Evolutionary conservation across 2,113 vertebrate species (phyloP), one percentile per base, ranked within the genome.

Genomic region (Anguilla japonica): DNA sequence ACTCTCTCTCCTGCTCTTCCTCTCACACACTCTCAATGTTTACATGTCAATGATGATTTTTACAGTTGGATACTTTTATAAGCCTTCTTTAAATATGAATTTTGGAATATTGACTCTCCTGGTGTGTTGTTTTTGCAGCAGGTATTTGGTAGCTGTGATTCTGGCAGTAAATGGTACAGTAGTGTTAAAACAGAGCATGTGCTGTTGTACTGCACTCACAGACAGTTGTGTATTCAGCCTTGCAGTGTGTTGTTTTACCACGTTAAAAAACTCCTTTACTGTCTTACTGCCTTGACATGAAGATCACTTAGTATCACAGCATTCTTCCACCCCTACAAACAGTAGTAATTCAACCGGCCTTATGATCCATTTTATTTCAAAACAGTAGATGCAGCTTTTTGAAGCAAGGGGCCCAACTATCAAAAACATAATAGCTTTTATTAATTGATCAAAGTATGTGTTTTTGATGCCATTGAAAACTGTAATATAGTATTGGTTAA

Each of bases 21-120:
- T 90, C 41, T 84, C 75, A 87, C 81, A 81, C 87, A 94, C 94
- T 96, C 93, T 93, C 90, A 96, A 95, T 97, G 98, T 99, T 99
- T 99, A 99, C 97, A 98, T 94, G 94, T 96, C 95, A 94, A 95
- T 93, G 95, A 96, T 94, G 95, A 95, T 97, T 99, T 98, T 96
- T 97, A 97, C 96, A 96, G 93, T 96, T 97, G 93, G 94, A 95
- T 96, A 97, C 96, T 98, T 99, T 99, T 99, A 95, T 98, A 98
- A 94, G 91, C 93, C 91, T 96, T 90, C 90, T 93, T 97, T 97
- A 96, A 95, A 90, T 96, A 94, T 92, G 93, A 95, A 94, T 92
- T 96, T 95, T 97, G 95, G 93, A 94, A 96, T 96, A 95, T 93
- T 88, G 90, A 95, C 92, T 91, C 85, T 93, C 94, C 92, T 93